Evolutionary conservation across 2,888 invertebrate genomes (phyloP).

Genomic region (Exocentrus adspersus): DNA sequence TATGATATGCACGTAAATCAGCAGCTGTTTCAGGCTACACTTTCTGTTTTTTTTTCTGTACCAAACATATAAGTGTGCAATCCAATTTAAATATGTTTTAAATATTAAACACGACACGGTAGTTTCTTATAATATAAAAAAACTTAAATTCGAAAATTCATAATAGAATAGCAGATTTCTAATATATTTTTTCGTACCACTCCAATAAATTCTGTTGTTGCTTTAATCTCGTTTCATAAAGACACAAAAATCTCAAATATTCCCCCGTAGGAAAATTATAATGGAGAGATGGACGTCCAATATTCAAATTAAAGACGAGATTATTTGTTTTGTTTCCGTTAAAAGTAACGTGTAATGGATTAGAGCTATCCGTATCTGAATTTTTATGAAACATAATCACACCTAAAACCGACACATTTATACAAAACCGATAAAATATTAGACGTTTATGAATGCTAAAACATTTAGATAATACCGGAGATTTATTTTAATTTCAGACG

Average conservation of each 20-base stretch:
- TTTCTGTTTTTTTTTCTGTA: background rate
- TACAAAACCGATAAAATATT: slow-evolving; percentile 14
- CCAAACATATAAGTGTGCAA: no score
- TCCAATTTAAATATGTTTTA: slow-evolving; percentile 12
- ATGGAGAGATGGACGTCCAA: no score
- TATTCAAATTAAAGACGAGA: slow-evolving; percentile 4
- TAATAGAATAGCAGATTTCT: background rate
- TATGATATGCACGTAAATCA: slow-evolving; percentile 18
- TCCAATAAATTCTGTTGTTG: no score
- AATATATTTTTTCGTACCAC: no score
- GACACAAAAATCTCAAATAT: no score
- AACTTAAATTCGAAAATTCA: no score
- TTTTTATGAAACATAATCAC: slow-evolving; percentile 18
- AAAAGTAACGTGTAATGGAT: slow-evolving; percentile 7
- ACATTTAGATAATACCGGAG: slow-evolving; percentile 4
- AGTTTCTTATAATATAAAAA: background rate
- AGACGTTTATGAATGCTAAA: slow-evolving; percentile 15
- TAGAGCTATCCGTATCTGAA: background rate
- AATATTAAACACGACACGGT: slow-evolving; percentile 8
- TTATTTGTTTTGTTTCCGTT: slow-evolving; percentile 11
- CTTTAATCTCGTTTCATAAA: no score
- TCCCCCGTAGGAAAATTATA: no score
- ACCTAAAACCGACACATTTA: slow-evolving; percentile 20
- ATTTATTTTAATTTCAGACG: slow-evolving; percentile 18
- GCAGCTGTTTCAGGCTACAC: slow-evolving; percentile 3